These are phyloP conservation scores for Agraylea sexmaculata DNA, from an alignment of 1,140 invertebrate species.

Conservation along the genomic window DNA sequence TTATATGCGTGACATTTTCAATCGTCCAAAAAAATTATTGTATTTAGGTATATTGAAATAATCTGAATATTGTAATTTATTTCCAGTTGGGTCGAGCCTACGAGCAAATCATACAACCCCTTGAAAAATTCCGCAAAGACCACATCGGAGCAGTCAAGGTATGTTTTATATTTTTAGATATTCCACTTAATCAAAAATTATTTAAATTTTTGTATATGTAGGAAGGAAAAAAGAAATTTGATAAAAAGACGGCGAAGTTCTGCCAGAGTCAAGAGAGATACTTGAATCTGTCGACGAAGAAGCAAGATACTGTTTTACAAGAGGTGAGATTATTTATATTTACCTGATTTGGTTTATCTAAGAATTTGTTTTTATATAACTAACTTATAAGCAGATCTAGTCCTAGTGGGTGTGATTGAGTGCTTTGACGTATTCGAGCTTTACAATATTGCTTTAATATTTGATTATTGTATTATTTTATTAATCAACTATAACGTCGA, in stretches of 20 bases:
- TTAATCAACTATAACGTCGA: too few relatives aligned
- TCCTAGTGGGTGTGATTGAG: too few relatives aligned
- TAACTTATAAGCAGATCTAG: too few relatives aligned
- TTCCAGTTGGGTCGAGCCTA: constrained; percentile 79
- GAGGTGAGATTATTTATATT: constrained; percentile 55
- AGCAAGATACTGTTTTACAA: constrained; percentile 79
- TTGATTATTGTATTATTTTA: too few relatives aligned
- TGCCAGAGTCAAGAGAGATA: constrained; percentile 91
- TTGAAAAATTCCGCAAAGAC: constrained; percentile 88
- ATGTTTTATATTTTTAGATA: constrained; percentile 23
- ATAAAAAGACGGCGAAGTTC: constrained; percentile 94
- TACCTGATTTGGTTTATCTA: neutral
- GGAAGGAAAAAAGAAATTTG: constrained; percentile 95
- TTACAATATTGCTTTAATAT: too few relatives aligned
- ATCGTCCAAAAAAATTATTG: too few relatives aligned
- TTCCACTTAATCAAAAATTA: too few relatives aligned
- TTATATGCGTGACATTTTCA: too few relatives aligned
- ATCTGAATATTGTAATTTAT: too few relatives aligned
- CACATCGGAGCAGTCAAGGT: constrained; percentile 91
- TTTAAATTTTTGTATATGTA: constrained; percentile 36
- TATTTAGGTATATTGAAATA: too few relatives aligned
- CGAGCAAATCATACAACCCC: constrained; percentile 79
- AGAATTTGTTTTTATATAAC: neutral
- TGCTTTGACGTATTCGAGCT: too few relatives aligned
- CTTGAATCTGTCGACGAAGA: constrained; percentile 87